Conservation (phyloP, 2,888 invertebrate species). For the Epicampocera succincta region DNA sequence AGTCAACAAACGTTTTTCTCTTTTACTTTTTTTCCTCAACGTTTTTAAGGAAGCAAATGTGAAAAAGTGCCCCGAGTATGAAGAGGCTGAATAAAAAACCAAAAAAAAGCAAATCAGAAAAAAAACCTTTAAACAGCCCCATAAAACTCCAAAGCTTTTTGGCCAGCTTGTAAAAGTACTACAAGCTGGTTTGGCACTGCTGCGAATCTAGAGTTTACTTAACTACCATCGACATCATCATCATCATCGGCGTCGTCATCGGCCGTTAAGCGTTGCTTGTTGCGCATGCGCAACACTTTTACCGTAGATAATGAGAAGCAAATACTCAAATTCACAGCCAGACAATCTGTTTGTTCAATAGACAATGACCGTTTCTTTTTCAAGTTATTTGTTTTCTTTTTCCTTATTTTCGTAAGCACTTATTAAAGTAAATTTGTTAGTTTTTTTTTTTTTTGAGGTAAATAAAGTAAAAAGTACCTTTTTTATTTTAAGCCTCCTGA, state of each 20-base stretch:
- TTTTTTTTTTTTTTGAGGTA: conserved; percentile 36
- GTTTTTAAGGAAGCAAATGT: conserved; percentile 37
- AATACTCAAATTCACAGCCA: conserved; percentile 49
- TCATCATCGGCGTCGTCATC: conserved; percentile 36
- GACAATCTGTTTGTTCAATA: conserved; percentile 63
- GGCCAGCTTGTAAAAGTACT: conserved; percentile 35
- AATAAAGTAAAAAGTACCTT: background rate
- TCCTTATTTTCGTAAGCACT: conserved; percentile 23
- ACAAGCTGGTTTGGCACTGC: conserved; percentile 28
- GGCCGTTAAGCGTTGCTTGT: conserved; percentile 53
- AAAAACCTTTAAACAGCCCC: conserved; percentile 34
- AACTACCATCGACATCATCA: conserved; percentile 40
- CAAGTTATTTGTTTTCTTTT: conserved; percentile 24
- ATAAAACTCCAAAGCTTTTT: conserved; percentile 37
- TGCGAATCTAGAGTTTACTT: conserved; percentile 49
- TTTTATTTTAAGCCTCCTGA: conserved; percentile 26
- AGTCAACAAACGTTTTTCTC: conserved; percentile 58
- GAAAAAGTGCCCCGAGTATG: background rate
- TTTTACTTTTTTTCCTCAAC: background rate
- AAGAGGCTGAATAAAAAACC: conserved; percentile 8
- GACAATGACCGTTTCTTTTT: conserved; percentile 65
- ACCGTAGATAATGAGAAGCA: conserved; percentile 68
- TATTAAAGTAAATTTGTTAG: conserved; percentile 5
- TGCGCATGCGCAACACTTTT: conserved; percentile 70
- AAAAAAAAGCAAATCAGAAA: conserved; percentile 7